A percentile compares a stretch with the other conserved stretches of the same genome.
Conservation (phyloP, 2,797 vertebrate species). For the Pangasius mekongensis region DNA sequence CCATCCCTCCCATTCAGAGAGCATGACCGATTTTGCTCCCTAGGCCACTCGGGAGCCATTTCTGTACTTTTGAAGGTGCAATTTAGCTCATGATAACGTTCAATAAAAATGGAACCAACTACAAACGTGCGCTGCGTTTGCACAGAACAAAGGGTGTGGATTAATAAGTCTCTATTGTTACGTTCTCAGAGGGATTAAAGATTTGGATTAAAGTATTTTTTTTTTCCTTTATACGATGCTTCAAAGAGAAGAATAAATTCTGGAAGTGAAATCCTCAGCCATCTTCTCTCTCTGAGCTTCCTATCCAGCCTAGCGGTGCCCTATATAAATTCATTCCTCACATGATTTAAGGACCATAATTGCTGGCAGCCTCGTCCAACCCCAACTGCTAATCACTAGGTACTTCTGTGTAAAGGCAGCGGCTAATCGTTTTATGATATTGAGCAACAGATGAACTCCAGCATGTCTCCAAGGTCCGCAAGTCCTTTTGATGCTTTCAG, state of each 20-base stretch:
- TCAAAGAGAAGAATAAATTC: neutral
- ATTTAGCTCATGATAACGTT: neutral
- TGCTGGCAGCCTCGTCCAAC: conserved; percentile 40
- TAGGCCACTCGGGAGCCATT: neutral
- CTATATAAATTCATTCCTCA: conserved; percentile 20
- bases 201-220: neutral
- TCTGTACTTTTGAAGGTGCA: neutral
- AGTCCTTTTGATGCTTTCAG: conserved; percentile 26
- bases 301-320: neutral
- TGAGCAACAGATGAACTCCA: conserved; percentile 34
- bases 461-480: conserved; percentile 4
- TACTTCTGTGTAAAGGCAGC: conserved; percentile 38
- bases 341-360: conserved; percentile 35
- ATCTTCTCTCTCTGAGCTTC: neutral
- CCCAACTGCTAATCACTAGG: conserved; percentile 34
- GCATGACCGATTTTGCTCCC: neutral
- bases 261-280: neutral
- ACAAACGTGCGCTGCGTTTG: neutral
- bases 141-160: neutral
- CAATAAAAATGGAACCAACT: neutral
- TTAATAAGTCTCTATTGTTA: neutral
- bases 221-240: neutral
- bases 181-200: neutral
- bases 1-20: neutral
- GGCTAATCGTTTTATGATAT: conserved; percentile 42